A percentile compares a stretch with the other conserved stretches of the same genome.
phyloP scores from a whole-genome alignment of 1,140 invertebrate species.

The Drosophila oshimai region DNA sequence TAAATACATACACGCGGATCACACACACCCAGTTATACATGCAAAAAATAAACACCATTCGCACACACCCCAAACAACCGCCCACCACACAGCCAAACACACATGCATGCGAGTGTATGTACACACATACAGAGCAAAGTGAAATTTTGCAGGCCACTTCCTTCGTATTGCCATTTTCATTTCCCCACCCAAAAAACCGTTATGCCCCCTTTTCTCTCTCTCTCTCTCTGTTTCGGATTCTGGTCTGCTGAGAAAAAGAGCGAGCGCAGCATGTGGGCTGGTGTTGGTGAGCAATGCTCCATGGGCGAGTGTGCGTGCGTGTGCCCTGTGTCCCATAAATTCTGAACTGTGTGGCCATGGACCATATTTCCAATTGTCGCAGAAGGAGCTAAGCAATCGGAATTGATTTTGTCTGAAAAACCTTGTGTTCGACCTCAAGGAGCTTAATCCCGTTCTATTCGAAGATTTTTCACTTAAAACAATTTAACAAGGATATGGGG shows the following conservation, averaged over 20 bases:
- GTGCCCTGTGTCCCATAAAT: constrained; percentile 78
- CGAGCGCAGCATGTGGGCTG: constrained; percentile 28
- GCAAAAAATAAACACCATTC: constrained; percentile 67
- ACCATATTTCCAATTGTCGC: constrained; percentile 75
- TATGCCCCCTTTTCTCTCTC: constrained; percentile 54
- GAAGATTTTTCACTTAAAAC: constrained; percentile 4
- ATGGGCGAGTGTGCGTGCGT: constrained; percentile 29
- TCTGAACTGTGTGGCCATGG: constrained; percentile 77
- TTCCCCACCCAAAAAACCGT: constrained; percentile 45
- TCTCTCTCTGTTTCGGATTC: constrained; percentile 1
- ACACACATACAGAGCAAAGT: constrained; percentile 42
- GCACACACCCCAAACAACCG: constrained; percentile 23
- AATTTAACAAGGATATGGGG: constrained; percentile 49
- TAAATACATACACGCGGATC: constrained; percentile 50
- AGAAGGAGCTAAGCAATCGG: constrained; percentile 50
- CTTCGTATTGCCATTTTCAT: constrained; percentile 55
- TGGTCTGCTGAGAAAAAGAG: constrained; percentile 56
- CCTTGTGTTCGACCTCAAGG: constrained; percentile 8
- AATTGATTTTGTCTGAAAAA: constrained; percentile 64
- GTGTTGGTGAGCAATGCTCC: constrained; percentile 23
- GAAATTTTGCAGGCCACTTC: constrained; percentile 76
- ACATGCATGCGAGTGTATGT: constrained; percentile 7
- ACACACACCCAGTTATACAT: constrained; percentile 64
- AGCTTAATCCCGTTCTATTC: not conserved
- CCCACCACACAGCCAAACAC: constrained; percentile 31